These are phyloP conservation scores for Myodes glareolus DNA, from an alignment of 2,113 vertebrate species.

Conservation along the genomic window DNA sequence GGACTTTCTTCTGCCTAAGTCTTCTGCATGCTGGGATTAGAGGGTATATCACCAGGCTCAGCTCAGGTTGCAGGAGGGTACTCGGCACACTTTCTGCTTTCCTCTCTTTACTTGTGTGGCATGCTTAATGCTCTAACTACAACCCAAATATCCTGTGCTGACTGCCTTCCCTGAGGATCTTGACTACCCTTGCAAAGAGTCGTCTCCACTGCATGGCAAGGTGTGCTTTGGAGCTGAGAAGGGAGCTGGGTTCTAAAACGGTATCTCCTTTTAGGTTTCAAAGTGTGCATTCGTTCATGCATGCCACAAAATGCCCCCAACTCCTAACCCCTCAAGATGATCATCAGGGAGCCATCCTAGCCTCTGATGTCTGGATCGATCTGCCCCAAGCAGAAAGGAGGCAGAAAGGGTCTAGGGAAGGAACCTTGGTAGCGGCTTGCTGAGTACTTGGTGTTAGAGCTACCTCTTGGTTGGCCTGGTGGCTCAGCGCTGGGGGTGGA, in stretches of 20 bases:
- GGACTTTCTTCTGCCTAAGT: neutral
- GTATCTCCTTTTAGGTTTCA: conserved; percentile 15
- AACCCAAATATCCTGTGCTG: neutral
- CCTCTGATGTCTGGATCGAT: neutral
- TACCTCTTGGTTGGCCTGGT: neutral
- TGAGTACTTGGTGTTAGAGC: neutral
- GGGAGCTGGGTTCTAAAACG: conserved; percentile 54
- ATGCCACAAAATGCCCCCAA: neutral
- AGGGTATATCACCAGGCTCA: neutral
- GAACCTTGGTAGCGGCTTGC: neutral
- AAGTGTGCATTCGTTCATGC: neutral
- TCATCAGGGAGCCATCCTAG: neutral
- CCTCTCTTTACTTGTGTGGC: neutral
- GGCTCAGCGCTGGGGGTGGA: neutral
- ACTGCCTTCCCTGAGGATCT: neutral
- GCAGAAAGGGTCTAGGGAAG: neutral
- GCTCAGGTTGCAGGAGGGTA: neutral
- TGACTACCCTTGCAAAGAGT: conserved; percentile 34
- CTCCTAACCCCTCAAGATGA: neutral
- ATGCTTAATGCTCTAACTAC: neutral
- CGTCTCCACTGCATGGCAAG: neutral
- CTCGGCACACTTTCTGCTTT: neutral
- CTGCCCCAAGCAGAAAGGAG: neutral
- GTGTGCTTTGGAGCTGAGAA: conserved; percentile 49
- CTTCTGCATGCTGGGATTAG: neutral